Evolutionary conservation across 2,888 invertebrate genomes (phyloP).

Genomic region (Abrostola tripartita): DNA sequence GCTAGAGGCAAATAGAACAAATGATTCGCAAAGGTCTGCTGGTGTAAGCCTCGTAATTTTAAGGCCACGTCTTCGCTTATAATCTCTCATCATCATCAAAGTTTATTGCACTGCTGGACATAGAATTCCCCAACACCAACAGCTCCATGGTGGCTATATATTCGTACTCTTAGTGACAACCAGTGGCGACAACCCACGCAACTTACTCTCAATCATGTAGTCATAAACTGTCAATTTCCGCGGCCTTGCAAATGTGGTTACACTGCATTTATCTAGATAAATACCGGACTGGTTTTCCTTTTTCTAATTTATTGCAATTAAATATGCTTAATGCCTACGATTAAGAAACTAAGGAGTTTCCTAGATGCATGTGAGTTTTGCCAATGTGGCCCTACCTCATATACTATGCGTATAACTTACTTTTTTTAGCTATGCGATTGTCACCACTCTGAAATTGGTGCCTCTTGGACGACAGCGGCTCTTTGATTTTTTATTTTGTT

Average conservation of each 20-base stretch:
- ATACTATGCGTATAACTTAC: not conserved
- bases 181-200: not conserved
- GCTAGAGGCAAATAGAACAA: too few relatives aligned
- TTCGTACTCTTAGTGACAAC: not conserved
- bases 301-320: not conserved
- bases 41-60: too few relatives aligned
- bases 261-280: slow-evolving; percentile 2
- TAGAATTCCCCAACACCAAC: too few relatives aligned
- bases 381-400: not conserved
- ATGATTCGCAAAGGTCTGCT: too few relatives aligned
- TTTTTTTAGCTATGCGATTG: too few relatives aligned
- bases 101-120: too few relatives aligned
- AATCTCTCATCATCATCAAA: too few relatives aligned
- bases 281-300: not conserved
- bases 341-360: not conserved
- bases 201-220: not conserved
- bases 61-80: too few relatives aligned
- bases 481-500: too few relatives aligned
- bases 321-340: not conserved
- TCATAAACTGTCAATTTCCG: slow-evolving; percentile 1
- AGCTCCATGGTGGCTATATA: not conserved
- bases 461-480: too few relatives aligned
- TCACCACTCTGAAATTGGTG: too few relatives aligned
- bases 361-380: too few relatives aligned
- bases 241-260: not conserved